Evolutionary conservation across 1,140 invertebrate species (phyloP).

Genomic region (Paracyclopina nana): DNA sequence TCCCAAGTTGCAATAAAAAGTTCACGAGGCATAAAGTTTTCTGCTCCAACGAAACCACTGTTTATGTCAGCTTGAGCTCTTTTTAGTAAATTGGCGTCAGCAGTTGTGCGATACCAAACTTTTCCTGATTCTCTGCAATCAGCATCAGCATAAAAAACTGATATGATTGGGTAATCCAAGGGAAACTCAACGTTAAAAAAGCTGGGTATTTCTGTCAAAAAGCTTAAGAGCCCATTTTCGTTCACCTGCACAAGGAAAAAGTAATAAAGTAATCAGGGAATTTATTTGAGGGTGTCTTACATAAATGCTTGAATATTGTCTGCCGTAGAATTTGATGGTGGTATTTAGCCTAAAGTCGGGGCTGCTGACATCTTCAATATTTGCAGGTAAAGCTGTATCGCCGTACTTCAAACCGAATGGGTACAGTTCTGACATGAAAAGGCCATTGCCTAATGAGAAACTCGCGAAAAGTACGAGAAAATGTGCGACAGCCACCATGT

Average conservation of each 20-base stretch:
- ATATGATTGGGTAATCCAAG: constrained; percentile 66
- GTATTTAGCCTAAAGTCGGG: too few species aligned
- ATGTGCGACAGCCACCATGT: too few species aligned
- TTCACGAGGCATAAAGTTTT: constrained; percentile 44
- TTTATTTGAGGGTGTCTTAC: neutral
- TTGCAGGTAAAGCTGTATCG: too few species aligned
- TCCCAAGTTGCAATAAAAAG: constrained; percentile 54
- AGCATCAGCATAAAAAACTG: constrained; percentile 73
- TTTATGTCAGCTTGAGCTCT: neutral
- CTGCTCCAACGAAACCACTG: constrained; percentile 29
- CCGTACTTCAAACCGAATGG: too few species aligned
- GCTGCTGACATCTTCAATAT: too few species aligned
- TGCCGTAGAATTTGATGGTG: neutral
- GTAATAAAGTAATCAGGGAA: neutral
- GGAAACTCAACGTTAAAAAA: constrained; percentile 76
- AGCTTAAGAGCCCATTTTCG: constrained; percentile 73
- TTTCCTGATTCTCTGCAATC: constrained; percentile 51
- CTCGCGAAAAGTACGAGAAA: too few species aligned
- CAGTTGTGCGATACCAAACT: constrained; percentile 41
- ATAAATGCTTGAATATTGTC: neutral
- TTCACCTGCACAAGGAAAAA: constrained; percentile 47
- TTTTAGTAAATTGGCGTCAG: neutral
- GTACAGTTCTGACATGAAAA: too few species aligned
- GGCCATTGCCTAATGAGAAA: too few species aligned
- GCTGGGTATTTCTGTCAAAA: constrained; percentile 55